These are phyloP conservation scores for Paralichthys olivaceus DNA, from an alignment of 2,113 vertebrate genomes.

Conservation along the genomic window DNA sequence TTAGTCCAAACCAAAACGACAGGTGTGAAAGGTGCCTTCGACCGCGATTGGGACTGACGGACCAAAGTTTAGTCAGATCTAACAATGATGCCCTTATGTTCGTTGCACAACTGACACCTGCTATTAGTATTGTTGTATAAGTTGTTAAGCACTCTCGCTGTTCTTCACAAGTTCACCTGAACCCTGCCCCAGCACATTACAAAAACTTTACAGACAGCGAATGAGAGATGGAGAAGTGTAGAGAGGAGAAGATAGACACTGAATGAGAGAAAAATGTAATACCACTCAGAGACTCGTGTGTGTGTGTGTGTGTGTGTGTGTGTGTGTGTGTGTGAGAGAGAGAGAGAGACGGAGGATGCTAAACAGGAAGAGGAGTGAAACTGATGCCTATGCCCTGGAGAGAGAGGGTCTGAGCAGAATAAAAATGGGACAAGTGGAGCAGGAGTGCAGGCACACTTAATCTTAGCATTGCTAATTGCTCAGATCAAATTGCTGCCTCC, in stretches of 20 bases:
- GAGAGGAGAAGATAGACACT: background rate
- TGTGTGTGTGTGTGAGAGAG: background rate
- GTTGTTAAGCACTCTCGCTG: no score
- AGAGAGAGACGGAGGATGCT: background rate
- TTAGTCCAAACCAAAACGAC: no score
- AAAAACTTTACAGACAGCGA: background rate
- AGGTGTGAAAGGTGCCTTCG: no score
- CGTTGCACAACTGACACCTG: no score
- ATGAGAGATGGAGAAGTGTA: background rate
- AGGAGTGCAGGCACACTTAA: conserved; percentile 16
- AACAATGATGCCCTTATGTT: no score
- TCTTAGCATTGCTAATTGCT: conserved; percentile 57
- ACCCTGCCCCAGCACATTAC: background rate
- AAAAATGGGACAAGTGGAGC: conserved; percentile 38
- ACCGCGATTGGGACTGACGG: no score
- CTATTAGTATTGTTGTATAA: no score
- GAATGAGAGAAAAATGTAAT: background rate
- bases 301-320: background rate
- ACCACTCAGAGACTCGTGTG: background rate
- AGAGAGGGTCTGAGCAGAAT: conserved; percentile 22
- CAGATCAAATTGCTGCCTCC: conserved; percentile 56
- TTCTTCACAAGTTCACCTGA: background rate
- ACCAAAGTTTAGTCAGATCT: no score
- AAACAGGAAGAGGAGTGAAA: conserved; percentile 12
- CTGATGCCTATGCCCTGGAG: conserved; percentile 40